A percentile compares a stretch with the other conserved stretches of the same genome.
phyloP scores from a whole-genome alignment of 2,113 vertebrate genomes.

The Gavia stellata region DNA sequence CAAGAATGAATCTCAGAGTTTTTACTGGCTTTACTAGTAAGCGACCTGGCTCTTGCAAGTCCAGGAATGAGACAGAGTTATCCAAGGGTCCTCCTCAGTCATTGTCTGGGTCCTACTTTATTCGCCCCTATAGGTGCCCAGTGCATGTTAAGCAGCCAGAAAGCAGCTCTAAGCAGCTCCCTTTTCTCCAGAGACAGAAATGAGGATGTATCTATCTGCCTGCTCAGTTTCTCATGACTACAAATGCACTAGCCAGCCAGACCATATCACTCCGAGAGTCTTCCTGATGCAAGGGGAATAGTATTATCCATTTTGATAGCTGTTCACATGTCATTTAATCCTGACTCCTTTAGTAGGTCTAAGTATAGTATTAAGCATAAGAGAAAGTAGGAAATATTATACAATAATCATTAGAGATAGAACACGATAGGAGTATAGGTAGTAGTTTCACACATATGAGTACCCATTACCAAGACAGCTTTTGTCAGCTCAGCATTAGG shows the following conservation, averaged over 20 bases:
- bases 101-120: background rate
- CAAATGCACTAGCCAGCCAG: background rate
- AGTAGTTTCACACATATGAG: slow-evolving; percentile 2
- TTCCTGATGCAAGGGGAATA: background rate
- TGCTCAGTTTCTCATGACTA: background rate
- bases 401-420: slow-evolving; percentile 49
- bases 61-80: background rate
- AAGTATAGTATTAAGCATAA: slow-evolving; percentile 51
- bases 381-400: slow-evolving; percentile 54
- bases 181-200: background rate
- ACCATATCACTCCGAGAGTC: background rate
- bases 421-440: slow-evolving; percentile 48
- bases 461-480: slow-evolving; percentile 50
- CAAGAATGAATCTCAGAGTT: background rate
- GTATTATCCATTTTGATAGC: slow-evolving; percentile 19
- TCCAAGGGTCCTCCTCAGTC: background rate
- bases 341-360: slow-evolving; percentile 46
- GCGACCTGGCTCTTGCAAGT: background rate
- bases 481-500: slow-evolving; percentile 60
- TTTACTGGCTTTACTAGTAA: background rate
- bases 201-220: background rate
- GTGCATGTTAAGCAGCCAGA: background rate
- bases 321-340: slow-evolving; percentile 55
- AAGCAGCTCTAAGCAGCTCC: background rate
- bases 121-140: background rate